These are phyloP conservation scores for Okapia johnstoni DNA, from an alignment of 2,113 vertebrate species.

Conservation along the genomic window DNA sequence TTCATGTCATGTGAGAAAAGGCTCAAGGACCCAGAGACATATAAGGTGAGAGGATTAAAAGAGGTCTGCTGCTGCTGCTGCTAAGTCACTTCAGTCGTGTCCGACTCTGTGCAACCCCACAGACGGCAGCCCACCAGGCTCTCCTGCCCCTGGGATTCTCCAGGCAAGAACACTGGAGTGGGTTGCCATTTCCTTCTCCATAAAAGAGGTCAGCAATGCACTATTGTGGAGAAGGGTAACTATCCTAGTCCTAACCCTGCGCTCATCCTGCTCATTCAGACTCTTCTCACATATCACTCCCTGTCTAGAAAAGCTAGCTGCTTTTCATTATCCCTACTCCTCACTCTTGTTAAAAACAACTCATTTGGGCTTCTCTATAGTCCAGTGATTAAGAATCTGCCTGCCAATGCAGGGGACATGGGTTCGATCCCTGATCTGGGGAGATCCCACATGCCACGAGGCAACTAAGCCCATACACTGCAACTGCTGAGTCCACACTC, in stretches of 20 bases:
- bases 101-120: too few relatives aligned
- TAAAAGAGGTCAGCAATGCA: not conserved
- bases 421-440: not conserved
- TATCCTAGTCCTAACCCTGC: not conserved
- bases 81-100: too few relatives aligned
- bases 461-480: not conserved
- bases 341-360: not conserved
- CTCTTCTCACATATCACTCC: not conserved
- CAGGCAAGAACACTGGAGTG: too few relatives aligned
- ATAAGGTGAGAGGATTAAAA: not conserved
- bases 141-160: too few relatives aligned
- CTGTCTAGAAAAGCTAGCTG: accelerated
- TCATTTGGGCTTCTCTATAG: not conserved
- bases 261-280: not conserved
- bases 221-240: not conserved
- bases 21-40: not conserved
- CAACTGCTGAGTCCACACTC: not conserved
- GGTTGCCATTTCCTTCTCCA: too few relatives aligned
- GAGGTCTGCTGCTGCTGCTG: not conserved
- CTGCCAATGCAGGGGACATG: not conserved
- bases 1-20: not conserved
- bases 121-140: too few relatives aligned
- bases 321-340: not conserved
- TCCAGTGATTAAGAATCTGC: not conserved
- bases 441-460: not conserved